These are phyloP conservation scores for Bellardia pandia DNA, from an alignment of 2,888 invertebrate genomes.

Conservation along the genomic window DNA sequence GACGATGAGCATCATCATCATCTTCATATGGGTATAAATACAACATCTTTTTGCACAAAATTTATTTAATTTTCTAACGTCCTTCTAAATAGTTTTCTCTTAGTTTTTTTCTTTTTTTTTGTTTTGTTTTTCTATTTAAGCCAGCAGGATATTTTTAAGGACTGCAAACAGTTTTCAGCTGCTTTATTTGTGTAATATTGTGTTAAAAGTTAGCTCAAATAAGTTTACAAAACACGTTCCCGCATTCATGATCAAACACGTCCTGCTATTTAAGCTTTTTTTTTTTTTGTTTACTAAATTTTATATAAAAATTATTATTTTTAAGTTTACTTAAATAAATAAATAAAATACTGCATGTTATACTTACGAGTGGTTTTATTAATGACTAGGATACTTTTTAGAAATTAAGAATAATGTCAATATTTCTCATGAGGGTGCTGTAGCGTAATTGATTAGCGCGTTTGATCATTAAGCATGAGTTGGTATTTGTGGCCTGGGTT, in stretches of 20 bases:
- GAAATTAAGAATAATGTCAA: no score
- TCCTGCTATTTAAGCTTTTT: neutral
- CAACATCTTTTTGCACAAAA: neutral
- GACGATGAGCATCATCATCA: neutral
- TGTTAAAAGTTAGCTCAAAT: neutral
- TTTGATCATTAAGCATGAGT: no score
- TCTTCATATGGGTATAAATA: neutral
- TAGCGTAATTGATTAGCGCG: no score
- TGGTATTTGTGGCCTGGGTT: no score
- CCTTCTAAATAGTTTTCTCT: neutral
- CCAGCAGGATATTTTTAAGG: conserved; percentile 30
- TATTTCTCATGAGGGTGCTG: no score
- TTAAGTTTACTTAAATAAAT: neutral
- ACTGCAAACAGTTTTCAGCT: neutral
- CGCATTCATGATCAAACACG: conserved; percentile 46
- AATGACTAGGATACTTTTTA: no score
- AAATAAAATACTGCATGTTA: no score
- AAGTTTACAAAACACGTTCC: neutral
- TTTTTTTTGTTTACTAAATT: neutral
- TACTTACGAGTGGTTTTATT: no score
- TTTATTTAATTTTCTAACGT: neutral
- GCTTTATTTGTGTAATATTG: neutral
- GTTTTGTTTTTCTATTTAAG: neutral
- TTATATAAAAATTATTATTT: neutral
- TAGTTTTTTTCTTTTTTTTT: neutral